Evolutionary conservation across 2,888 invertebrate genomes (phyloP).

Genomic region (Pammene fasciana): DNA sequence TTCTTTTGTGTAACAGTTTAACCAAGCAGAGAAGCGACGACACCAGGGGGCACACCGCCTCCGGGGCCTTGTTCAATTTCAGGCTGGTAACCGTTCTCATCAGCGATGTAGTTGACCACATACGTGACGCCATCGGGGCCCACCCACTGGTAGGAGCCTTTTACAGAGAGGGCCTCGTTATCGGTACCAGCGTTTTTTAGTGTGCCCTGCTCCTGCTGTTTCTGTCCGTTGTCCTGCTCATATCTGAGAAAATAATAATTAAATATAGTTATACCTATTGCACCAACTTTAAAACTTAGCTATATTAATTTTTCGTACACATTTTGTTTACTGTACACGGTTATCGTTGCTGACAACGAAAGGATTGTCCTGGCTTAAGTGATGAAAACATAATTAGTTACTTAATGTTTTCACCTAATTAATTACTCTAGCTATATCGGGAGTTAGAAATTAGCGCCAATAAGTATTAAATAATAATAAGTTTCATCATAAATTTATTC

Average conservation of each 20-base stretch:
- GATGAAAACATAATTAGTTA: too few species aligned
- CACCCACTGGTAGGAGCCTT: conserved; percentile 78
- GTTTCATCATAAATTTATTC: too few species aligned
- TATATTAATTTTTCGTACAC: too few species aligned
- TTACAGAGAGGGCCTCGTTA: conserved; percentile 76
- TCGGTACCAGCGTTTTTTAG: conserved; percentile 80
- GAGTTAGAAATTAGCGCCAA: too few species aligned
- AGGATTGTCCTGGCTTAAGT: too few species aligned
- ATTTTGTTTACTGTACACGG: too few species aligned
- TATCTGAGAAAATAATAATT: conserved; percentile 49
- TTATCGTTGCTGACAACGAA: too few species aligned
- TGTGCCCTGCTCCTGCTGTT: conserved; percentile 75
- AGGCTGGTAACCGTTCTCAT: conserved; percentile 83
- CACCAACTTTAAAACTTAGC: neutral
- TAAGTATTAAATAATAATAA: too few species aligned
- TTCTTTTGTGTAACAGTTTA: conserved; percentile 47
- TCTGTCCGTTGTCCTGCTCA: conserved; percentile 81
- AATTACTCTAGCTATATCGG: too few species aligned
- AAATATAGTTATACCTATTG: neutral
- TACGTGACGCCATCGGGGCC: conserved; percentile 78
- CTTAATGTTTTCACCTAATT: too few species aligned
- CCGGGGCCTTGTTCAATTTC: conserved; percentile 64
- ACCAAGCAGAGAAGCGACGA: conserved; percentile 67
- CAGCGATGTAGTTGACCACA: conserved; percentile 79
- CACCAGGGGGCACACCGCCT: conserved; percentile 59